These are phyloP conservation scores for Teleogryllus oceanicus DNA, from an alignment of 2,888 invertebrate species.

Conservation along the genomic window DNA sequence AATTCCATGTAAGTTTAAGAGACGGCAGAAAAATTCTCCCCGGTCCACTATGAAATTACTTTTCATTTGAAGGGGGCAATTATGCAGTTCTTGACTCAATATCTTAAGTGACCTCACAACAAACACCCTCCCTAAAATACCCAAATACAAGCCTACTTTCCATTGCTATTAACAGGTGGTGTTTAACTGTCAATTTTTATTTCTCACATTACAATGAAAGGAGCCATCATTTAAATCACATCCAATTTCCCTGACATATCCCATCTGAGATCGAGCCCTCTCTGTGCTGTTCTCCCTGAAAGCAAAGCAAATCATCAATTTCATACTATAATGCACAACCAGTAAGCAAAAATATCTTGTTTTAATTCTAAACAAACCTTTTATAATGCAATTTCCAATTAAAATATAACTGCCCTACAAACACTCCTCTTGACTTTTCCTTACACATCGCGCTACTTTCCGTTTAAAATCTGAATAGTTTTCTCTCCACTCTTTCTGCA, in stretches of 20 bases:
- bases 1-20: neutral
- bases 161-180: conserved; percentile 9
- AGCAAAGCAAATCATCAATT: neutral
- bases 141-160: conserved; percentile 9
- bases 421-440: conserved; percentile 98
- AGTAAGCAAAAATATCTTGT: too few relatives aligned
- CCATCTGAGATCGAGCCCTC: conserved; percentile 31
- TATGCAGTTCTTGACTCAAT: conserved; percentile 11
- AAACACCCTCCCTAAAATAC: conserved; percentile 11
- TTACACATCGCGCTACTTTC: conserved; percentile 95
- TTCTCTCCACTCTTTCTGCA: conserved; percentile 98
- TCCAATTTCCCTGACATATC: conserved; percentile 26
- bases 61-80: neutral
- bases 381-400: conserved; percentile 24
- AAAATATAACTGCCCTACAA: conserved; percentile 59
- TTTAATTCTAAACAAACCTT: neutral
- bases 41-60: neutral
- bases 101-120: conserved; percentile 18
- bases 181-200: conserved; percentile 26
- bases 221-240: conserved; percentile 23
- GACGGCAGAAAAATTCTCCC: conserved; percentile 18
- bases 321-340: neutral
- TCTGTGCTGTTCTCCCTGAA: conserved; percentile 29
- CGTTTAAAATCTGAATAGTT: conserved; percentile 95
- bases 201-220: conserved; percentile 27